Evolutionary conservation across 1,140 invertebrate genomes (phyloP), one percentile per base, ranked within the genome.

Genomic region (Sarcophaga bullata): DNA sequence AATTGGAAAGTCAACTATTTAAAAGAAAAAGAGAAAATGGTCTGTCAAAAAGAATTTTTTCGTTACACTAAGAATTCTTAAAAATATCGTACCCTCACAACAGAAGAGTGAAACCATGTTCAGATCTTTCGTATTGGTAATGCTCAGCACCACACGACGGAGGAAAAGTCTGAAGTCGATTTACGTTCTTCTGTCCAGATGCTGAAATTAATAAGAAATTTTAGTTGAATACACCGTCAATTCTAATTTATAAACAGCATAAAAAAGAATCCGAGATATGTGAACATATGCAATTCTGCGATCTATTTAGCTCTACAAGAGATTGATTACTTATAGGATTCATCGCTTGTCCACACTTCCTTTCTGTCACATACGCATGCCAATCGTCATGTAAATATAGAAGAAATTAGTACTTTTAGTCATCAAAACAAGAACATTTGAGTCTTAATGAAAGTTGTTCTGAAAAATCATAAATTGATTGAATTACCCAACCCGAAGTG

Each of bases 51-150:
- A 68, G 75, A 78, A 78, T 49, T 49, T 78, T 13, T 19, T 25
- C 52, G 19, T 19, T 13, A 78, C 13, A 78, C 49, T 50, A 50
- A 78, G 50, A 78, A 76, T 52, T 76, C 73, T 78, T 76, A 68
- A 68, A 68, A 68, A 19, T 68, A 17, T 25, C 54, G 13, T 58
- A n/a, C 54, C 54, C 7, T 0, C 15, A 58, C 17, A 19, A n/a
- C 8, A 62, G 17, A 37, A 37, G 25, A 37, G 4, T 37, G 25
- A 2, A 68, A 68, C 0, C 17, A 2, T 19, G n/a, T 7, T 4
- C 62, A 68, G 6, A 19, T 37, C 25, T 68, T 68, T 68, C 17
- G 7, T 68, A 25, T 6, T 8, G 17, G 19, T n/a, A 8, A 68
- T 68, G 62, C 62, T 68, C 17, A 68, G 62, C 62, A 68, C 54